Base-by-base conservation (phyloP, 2,113 vertebrate species). In the Dicrurus megarhynchus region DNA sequence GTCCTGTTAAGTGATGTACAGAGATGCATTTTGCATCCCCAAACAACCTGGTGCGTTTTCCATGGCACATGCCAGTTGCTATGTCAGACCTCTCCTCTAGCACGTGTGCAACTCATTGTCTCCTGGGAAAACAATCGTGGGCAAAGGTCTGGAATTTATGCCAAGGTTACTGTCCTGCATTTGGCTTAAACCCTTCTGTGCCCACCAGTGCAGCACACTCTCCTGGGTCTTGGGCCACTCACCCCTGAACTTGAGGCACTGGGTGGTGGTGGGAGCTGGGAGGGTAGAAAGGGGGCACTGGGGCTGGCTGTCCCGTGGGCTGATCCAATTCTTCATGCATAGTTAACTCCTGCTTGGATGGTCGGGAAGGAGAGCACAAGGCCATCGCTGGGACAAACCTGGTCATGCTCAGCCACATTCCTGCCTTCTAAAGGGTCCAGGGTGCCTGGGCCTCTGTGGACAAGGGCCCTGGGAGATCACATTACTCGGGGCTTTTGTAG, bases 401-500 rank as follows among this genome's bases (percentile, higher is more conserved):
- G 64, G 88, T 92, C 92, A 89, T 84, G 74, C 70, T 81, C 13
- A 1, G 85, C 55, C 84, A 88, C 82, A 93, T 95, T 95, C 94
- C 84, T 92, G 46, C 86, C 80, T 92, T 93, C 83, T 86, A 77
- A 95, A 92, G 69, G 42, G 50, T 37, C 47, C 1, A 1, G 67
- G 44, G 56, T 85, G 49, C 83, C 67, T 7, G 12, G 53, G 67
- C 42, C 59, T 55, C 6, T 3, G 50, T 41, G 52, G 82, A 87
- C 53, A 73, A 94, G 67, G 32, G 82, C 76, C 79, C 59, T 46
- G 59, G 35, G 50, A 75, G 93, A 93, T 96, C 95, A 84, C 88
- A 50, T 97, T 96, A 91, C 94, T 44, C 23, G 13, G 57, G 71
- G 87, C 89, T 93, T 97, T 96, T 94, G 93, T 96, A 68, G 53